Percentiles rank a stretch among this genome's conserved stretches.
phyloP scores from a whole-genome alignment of 2,797 vertebrate genomes.

The Labroides dimidiatus region DNA sequence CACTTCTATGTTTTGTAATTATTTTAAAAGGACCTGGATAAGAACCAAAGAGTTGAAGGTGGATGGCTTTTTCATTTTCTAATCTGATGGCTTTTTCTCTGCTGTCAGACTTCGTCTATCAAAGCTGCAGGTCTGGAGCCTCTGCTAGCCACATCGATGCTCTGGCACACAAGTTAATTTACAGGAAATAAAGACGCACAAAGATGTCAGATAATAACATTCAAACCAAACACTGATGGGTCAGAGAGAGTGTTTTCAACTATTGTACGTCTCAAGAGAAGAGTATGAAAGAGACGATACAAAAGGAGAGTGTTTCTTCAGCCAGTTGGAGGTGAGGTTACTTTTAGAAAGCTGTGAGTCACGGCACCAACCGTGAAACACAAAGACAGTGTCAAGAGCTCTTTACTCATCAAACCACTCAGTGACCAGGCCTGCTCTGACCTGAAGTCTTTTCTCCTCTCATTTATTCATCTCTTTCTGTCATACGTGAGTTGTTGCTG shows the following conservation, averaged over 20 bases:
- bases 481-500: not conserved
- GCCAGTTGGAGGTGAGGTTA: not conserved
- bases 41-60: constrained; percentile 73
- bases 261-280: constrained; percentile 23
- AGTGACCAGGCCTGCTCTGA: not conserved
- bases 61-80: constrained; percentile 73
- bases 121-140: constrained; percentile 51
- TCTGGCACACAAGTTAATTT: constrained; percentile 37
- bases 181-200: constrained; percentile 56
- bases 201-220: constrained; percentile 64
- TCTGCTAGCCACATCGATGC: constrained; percentile 63
- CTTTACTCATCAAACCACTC: not conserved
- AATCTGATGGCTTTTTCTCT: constrained; percentile 71
- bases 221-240: constrained; percentile 51
- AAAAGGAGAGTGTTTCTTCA: not conserved
- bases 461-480: not conserved
- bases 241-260: constrained; percentile 41
- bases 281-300: not conserved
- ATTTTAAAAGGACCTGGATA: constrained; percentile 79
- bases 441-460: not conserved
- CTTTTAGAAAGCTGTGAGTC: not conserved
- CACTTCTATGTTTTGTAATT: constrained; percentile 80
- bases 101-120: constrained; percentile 71
- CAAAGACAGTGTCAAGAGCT: constrained; percentile 5
- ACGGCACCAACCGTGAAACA: not conserved